Evolutionary conservation across 2,888 invertebrate species (phyloP), one percentile per base, ranked within the genome.

Genomic region (Tinea pellionella): DNA sequence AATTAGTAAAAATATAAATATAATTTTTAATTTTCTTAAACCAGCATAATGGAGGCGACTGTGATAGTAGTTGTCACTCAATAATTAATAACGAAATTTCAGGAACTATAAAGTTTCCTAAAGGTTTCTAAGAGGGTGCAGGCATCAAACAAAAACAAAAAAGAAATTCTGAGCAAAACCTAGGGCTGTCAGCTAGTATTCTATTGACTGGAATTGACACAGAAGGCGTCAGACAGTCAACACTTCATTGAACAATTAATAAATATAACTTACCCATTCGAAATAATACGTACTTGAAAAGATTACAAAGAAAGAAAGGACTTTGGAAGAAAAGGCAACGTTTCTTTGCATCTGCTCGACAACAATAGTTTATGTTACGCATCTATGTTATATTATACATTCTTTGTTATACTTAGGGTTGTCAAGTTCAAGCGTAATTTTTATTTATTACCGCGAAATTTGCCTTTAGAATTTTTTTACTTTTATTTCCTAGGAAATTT

Each of bases 391-490:
- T 24, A 24, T 4, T n/a, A n/a, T n/a, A n/a, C n/a, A n/a, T n/a
- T n/a, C 51, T 18, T 53, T 53, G 47, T 53, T 24, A 12, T 18
- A 24, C 53, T 53, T 24, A 53, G 53, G 53, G 53, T 53, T 53
- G 53, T 53, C 53, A 24, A 53, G 3, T 53, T 53, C 15, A n/a
- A 42, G 42, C n/a, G n/a, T 42, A 9, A 42, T 9, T 42, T 42
- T n/a, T 42, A 47, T 47, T 47, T 47, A 15, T 47, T 15, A 41
- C 41, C 47, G 9, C 2, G 16, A 15, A 47, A 16, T 47, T 13
- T 24, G 24, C 24, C 24, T 24, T 24, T 3, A 41, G 4, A 13
- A n/a, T n/a, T n/a, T n/a, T n/a, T n/a, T n/a, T n/a, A n/a, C n/a
- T n/a, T n/a, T n/a, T n/a, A n/a, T n/a, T n/a, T n/a, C n/a, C n/a